phyloP scores from a whole-genome alignment of 2,888 invertebrate genomes.

The Teleiodes luculella region DNA sequence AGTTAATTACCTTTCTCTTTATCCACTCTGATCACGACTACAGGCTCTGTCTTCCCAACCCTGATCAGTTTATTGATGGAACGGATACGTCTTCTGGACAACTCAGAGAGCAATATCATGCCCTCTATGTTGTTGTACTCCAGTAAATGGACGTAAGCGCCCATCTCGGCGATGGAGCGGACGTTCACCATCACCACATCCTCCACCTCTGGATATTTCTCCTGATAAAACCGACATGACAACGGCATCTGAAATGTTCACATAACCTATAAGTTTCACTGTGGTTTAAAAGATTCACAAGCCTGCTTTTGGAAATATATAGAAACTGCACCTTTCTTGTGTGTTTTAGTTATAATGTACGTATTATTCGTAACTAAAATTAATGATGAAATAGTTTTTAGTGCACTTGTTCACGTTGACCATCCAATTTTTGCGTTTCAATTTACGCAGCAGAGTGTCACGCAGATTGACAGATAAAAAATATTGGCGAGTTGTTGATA shows the following conservation, averaged over 20 bases:
- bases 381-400: conserved; percentile 53
- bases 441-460: conserved; percentile 26
- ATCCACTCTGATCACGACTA: conserved; percentile 99
- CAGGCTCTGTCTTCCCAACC: conserved; percentile 99
- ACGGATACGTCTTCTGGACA: conserved; percentile 98
- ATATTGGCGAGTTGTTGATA: no score
- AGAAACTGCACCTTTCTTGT: conserved; percentile 42
- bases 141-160: conserved; percentile 97
- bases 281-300: not conserved
- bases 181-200: conserved; percentile 99
- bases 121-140: conserved; percentile 99
- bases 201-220: conserved; percentile 98
- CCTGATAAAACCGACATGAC: conserved; percentile 97
- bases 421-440: conserved; percentile 37
- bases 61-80: conserved; percentile 99
- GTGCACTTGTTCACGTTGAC: conserved; percentile 67
- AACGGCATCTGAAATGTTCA: conserved; percentile 85
- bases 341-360: conserved; percentile 32
- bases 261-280: conserved; percentile 53
- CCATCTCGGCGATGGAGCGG: conserved; percentile 99
- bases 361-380: conserved; percentile 34
- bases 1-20: conserved; percentile 94
- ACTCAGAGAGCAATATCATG: conserved; percentile 98
- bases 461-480: no score
- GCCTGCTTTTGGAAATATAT: not conserved